Evolutionary conservation across 2,888 invertebrate species (phyloP).

Genomic region (Cantharis lateralis): DNA sequence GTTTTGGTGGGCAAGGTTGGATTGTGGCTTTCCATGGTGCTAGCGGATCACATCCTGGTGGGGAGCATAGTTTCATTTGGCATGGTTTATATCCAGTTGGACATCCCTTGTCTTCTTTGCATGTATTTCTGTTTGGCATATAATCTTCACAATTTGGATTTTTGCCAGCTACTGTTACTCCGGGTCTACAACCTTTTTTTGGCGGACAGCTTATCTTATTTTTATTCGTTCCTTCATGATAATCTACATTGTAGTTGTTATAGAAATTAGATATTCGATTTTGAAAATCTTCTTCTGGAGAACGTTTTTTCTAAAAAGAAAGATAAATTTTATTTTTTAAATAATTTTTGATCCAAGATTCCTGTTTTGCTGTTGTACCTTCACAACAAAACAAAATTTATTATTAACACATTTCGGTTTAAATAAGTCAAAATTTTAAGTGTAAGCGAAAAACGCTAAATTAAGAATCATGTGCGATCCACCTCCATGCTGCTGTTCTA

Average conservation of each 20-base stretch:
- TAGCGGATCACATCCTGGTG: conserved; percentile 48
- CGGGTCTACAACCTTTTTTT: not conserved
- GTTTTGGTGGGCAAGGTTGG: conserved; percentile 50
- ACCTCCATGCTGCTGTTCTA: not conserved
- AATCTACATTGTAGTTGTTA: conserved; percentile 51
- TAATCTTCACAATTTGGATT: conserved; percentile 43
- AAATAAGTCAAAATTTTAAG: not conserved
- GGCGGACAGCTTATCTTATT: not conserved
- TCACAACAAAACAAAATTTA: not conserved
- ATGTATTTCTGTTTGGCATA: conserved; percentile 13
- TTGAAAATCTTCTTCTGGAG: conserved; percentile 15
- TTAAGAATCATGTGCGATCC: not conserved
- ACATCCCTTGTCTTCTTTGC: conserved; percentile 39
- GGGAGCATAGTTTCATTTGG: conserved; percentile 48
- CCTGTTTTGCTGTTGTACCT: not conserved
- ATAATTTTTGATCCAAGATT: not conserved
- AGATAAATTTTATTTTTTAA: not conserved
- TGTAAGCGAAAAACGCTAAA: not conserved
- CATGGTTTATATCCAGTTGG: conserved; percentile 54
- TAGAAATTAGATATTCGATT: conserved; percentile 48
- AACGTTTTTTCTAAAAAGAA: not conserved
- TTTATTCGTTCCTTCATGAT: conserved; percentile 34
- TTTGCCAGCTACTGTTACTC: conserved; percentile 41
- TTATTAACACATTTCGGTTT: not conserved
- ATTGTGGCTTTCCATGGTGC: conserved; percentile 50